phyloP scores from a whole-genome alignment of 2,888 invertebrate genomes.

The Caenorhabditis parvicauda region DNA sequence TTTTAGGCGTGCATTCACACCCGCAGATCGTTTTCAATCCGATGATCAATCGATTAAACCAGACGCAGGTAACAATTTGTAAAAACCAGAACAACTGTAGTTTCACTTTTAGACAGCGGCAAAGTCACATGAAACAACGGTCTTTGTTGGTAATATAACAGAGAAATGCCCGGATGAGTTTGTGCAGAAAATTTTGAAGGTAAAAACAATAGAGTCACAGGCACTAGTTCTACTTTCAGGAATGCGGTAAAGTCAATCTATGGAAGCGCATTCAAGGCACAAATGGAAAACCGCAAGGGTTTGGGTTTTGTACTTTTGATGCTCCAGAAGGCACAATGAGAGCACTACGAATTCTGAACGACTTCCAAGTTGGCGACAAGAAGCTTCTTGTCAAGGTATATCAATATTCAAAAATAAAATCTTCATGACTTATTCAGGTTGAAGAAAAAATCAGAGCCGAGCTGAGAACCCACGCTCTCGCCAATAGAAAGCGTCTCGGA shows the following conservation, averaged over 20 bases:
- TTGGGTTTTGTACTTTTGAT: constrained; percentile 96
- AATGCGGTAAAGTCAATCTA: constrained; percentile 88
- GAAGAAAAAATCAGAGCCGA: constrained; percentile 43
- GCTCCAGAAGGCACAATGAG: constrained; percentile 91
- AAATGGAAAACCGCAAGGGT: constrained; percentile 69
- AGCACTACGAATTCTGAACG: constrained; percentile 84
- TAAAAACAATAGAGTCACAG: constrained; percentile 31
- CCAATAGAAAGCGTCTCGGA: constrained; percentile 25
- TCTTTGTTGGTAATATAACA: constrained; percentile 94
- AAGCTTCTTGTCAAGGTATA: constrained; percentile 76
- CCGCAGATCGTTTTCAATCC: too few species aligned
- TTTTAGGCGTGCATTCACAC: too few species aligned
- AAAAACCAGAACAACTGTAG: too few species aligned
- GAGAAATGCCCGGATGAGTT: constrained; percentile 91
- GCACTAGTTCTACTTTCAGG: constrained; percentile 64
- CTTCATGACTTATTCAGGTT: constrained; percentile 25
- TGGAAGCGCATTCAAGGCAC: constrained; percentile 92
- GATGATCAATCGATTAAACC: too few species aligned
- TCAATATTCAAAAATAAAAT: neutral
- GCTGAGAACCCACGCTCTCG: constrained; percentile 25
- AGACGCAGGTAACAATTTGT: too few species aligned
- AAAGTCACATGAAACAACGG: too few species aligned
- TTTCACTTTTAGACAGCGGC: too few species aligned
- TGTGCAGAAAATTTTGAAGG: constrained; percentile 82
- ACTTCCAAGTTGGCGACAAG: constrained; percentile 86